Evolutionary conservation across 35 echinoderm and acorn worm species (phyloP).

Genomic region (Apostichopus parvimensis): DNA sequence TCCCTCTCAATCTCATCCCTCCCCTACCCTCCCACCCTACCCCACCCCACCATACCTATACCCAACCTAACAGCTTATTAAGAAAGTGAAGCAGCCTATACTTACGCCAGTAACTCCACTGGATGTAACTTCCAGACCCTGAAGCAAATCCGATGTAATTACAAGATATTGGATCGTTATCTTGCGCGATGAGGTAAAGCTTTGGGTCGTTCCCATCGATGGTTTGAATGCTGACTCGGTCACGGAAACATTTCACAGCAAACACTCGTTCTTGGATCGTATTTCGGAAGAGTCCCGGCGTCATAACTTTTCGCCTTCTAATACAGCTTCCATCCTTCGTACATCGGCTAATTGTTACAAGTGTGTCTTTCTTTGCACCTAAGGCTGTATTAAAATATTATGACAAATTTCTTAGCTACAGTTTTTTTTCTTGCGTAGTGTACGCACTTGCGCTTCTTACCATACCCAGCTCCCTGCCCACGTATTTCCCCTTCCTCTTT

Average conservation of each 20-base stretch:
- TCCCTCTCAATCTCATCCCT: no score
- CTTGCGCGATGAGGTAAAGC: not conserved
- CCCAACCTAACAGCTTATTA: no score
- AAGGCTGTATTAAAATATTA: not conserved
- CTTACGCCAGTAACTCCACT: conserved; percentile 21
- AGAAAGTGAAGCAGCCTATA: no score
- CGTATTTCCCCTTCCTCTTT: no score
- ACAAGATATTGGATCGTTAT: conserved; percentile 13
- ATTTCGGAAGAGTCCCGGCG: not conserved
- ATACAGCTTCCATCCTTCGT: not conserved
- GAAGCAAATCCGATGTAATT: conserved; percentile 25
- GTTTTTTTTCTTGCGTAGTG: no score
- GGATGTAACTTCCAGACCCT: not conserved
- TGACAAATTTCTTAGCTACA: no score
- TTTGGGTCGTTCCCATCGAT: not conserved
- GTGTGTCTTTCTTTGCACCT: not conserved
- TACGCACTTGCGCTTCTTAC: not conserved
- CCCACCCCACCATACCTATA: no score
- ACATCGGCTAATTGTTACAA: conserved; percentile 4
- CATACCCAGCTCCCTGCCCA: no score
- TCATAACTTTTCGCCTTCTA: not conserved
- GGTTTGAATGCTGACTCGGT: not conserved
- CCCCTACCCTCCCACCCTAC: no score
- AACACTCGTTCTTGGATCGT: not conserved
- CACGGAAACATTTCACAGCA: not conserved